Conservation (phyloP, 2,888 invertebrate species). For the Nomada fabriciana region DNA sequence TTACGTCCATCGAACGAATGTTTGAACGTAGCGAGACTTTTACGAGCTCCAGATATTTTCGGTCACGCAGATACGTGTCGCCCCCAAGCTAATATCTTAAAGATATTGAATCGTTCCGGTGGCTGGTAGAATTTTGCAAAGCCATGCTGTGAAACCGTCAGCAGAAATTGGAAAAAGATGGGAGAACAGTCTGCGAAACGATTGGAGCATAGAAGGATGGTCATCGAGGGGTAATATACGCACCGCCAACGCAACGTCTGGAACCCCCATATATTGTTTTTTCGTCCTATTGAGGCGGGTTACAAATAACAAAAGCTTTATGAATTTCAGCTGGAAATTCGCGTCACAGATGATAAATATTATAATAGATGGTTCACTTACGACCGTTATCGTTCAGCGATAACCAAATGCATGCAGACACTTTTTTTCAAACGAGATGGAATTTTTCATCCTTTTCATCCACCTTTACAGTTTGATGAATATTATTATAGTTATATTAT, state of each 20-base stretch:
- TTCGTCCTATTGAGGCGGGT: constrained; percentile 48
- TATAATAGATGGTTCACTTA: constrained; percentile 73
- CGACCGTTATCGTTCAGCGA: background rate
- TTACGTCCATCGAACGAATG: constrained; percentile 4
- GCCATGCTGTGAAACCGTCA: constrained; percentile 46
- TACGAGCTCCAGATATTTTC: background rate
- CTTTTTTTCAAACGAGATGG: background rate
- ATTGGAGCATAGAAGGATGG: constrained; percentile 36
- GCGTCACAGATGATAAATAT: constrained; percentile 66
- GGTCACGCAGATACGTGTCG: background rate
- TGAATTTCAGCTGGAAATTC: constrained; percentile 62
- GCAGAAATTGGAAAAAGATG: constrained; percentile 41
- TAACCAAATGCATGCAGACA: background rate
- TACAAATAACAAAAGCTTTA: constrained; percentile 65
- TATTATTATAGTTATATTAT: no score
- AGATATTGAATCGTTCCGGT: constrained; percentile 17
- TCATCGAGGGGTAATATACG: constrained; percentile 51
- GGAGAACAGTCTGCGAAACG: constrained; percentile 60
- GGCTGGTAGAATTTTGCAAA: constrained; percentile 19
- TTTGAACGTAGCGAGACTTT: background rate
- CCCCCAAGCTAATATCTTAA: constrained; percentile 11
- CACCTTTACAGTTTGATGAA: no score
- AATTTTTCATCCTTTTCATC: background rate
- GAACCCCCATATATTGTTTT: constrained; percentile 74
- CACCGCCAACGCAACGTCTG: constrained; percentile 53